Evolutionary conservation across 2,888 invertebrate species (phyloP), one percentile per base, ranked within the genome.

Genomic region (Dascillus cervinus): DNA sequence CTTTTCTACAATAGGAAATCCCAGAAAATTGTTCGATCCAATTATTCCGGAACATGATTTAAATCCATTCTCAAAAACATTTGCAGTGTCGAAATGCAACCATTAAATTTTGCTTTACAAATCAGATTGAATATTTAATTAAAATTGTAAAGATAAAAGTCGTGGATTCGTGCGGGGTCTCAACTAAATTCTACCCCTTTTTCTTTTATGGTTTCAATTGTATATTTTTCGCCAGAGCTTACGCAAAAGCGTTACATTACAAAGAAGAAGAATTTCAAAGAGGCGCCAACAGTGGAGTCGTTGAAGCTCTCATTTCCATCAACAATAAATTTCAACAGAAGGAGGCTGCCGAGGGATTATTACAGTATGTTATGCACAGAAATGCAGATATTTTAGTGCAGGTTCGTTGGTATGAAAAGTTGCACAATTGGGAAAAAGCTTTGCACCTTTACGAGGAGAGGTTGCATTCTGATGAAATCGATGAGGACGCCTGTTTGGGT

Each of bases 371-470:
- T 2, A 89, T 88, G 77, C 82, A 85, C 52, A 77, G 82, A 13
- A 80, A 77, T 40, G 76, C 77, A 0, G 44, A 51, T 23, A 73
- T 77, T 9, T 69, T 67, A 38, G 75, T 81, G 0, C 82, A 89
- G 62, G 92, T 96, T 25, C 75, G 91, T 4, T 98, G 98, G 98
- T 96, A 96, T 62, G 98, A 98, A 61, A 97, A 98, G 64, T 69
- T 98, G 1, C 96, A 98, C 64, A 94, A 96, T 58, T 99, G 97
- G 97, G 94, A 96, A 51, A 90, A 90, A 57, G 98, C 98, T 0
- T 67, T 96, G 22, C 76, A 81, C 39, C 75, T 92, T 1, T 98
- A 98, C 53, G 75, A 81, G 26, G 79, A 80, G 29, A 84, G 87
- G 53, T 65, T 89, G 22, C 69, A 72, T 4, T 66, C 66, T 0